Percentiles rank a stretch among this genome's conserved stretches.
Conservation (phyloP, 2,888 invertebrate genomes). For the Ommatoiulus sabulosus region DNA sequence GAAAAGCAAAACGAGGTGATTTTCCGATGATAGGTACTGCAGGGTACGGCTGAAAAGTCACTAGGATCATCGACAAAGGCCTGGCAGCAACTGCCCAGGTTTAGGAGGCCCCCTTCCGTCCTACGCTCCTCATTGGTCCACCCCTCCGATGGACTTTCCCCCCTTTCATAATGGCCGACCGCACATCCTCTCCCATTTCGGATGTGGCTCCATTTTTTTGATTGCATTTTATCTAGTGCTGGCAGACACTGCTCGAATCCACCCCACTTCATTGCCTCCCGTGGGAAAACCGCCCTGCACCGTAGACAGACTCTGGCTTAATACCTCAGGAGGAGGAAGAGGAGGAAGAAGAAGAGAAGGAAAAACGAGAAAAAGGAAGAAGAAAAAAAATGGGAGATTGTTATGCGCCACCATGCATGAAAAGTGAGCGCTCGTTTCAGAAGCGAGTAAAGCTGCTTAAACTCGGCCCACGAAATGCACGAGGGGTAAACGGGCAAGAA, state of each 20-base stretch:
- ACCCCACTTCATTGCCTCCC: conserved; percentile 12
- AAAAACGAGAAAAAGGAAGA: not conserved
- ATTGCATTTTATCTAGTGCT: conserved; percentile 28
- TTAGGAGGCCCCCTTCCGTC: not conserved
- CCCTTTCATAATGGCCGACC: conserved; percentile 25
- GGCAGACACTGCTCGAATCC: conserved; percentile 7
- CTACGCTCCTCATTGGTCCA: not conserved
- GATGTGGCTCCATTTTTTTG: conserved; percentile 32
- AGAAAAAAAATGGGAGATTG: conserved; percentile 24
- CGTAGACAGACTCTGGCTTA: not conserved
- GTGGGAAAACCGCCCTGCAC: conserved; percentile 10
- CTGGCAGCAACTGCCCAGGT: not conserved
- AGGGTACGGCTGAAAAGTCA: too few species aligned
- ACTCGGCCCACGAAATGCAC: not conserved
- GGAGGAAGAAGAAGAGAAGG: not conserved
- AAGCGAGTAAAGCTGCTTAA: conserved; percentile 27
- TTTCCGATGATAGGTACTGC: too few species aligned
- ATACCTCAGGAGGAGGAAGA: not conserved
- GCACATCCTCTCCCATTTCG: conserved; percentile 24
- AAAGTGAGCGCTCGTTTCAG: conserved; percentile 20
- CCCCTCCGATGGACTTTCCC: conserved; percentile 12
- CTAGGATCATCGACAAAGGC: too few species aligned
- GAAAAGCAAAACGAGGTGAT: too few species aligned
- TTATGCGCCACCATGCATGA: conserved; percentile 34
- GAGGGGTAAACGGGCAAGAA: not conserved